Evolutionary conservation across 1,140 invertebrate species (phyloP), one percentile per base, ranked within the genome.

Genomic region (Centruroides sculpturatus): DNA sequence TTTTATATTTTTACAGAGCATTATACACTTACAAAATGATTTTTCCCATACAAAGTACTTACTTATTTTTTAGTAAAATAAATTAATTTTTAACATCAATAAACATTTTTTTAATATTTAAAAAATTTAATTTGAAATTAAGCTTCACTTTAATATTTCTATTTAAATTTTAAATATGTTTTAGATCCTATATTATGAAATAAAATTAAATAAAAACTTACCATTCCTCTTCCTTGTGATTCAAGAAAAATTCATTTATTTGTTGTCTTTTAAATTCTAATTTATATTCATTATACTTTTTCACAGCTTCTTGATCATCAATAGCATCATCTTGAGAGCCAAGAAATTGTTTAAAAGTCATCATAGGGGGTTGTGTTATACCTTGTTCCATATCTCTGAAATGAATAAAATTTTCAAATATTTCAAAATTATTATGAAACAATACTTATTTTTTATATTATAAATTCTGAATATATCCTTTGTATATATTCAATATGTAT

Each of bases 211-310:
- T 23, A 23, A 23, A 49, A 60, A 66, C 84, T 81, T 81, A 99
- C 97, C 97, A 99, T 85, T 99, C 96, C 75, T 99, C 96, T 72
- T 99, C 95, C 77, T 98, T 98, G 78, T 99, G 97, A 47, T 85
- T 84, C 69, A 98, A 86, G 79, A 99, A 99, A 79, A 99, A 99
- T 75, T 98, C 94, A 75, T 95, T 95, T 34, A 98, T 82, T 72
- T 99, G 95, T 73, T 96, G 91, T 57, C 91, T 80, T 70, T 88
- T 85, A 72, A 97, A 99, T 69, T 99, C 95, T 68, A 91, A 77
- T 76, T 99, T 99, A 76, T 99, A 99, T 68, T 98, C 95, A 74
- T 94, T 94, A 77, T 98, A 99, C 70, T 96, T 97, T 69, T 85
- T 85, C 66, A 98, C 86, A 9, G 95, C 93, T 73, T 98, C 94